A percentile compares a stretch with the other conserved stretches of the same genome.
These are phyloP conservation scores for Bombus terrestris DNA, from an alignment of 1,140 invertebrate genomes.

Conservation along the genomic window DNA sequence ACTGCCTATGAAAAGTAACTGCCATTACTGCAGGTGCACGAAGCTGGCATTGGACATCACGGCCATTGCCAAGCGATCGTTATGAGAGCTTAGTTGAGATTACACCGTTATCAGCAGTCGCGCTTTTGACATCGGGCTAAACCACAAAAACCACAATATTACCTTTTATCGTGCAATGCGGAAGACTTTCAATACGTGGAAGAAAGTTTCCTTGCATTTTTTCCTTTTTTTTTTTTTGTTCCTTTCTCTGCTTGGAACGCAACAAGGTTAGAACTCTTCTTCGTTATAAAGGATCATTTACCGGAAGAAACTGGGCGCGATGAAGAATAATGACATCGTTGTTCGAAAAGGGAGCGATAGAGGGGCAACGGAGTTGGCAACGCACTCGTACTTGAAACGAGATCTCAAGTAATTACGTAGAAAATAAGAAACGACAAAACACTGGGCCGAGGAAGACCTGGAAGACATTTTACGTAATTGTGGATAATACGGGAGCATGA, in stretches of 20 bases:
- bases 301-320: neutral
- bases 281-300: neutral
- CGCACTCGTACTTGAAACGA: conserved; percentile 1
- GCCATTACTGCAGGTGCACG: conserved; percentile 3
- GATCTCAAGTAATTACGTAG: conserved; percentile 16
- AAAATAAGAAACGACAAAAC: conserved; percentile 8
- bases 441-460: neutral
- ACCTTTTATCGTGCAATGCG: neutral
- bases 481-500: conserved; percentile 8
- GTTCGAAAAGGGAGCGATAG: neutral
- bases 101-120: conserved; percentile 30
- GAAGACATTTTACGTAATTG: conserved; percentile 16
- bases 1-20: conserved; percentile 36
- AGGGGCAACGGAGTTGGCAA: neutral
- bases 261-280: neutral
- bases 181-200: conserved; percentile 31
- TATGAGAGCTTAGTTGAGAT: conserved; percentile 20
- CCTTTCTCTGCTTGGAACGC: neutral
- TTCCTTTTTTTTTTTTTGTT: neutral
- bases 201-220: neutral
- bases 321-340: conserved; percentile 5
- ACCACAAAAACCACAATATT: conserved; percentile 22
- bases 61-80: conserved; percentile 1
- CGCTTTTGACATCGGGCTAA: conserved; percentile 14
- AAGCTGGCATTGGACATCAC: neutral